phyloP scores from a whole-genome alignment of 2,797 vertebrate genomes.

The Siniperca undulata region DNA sequence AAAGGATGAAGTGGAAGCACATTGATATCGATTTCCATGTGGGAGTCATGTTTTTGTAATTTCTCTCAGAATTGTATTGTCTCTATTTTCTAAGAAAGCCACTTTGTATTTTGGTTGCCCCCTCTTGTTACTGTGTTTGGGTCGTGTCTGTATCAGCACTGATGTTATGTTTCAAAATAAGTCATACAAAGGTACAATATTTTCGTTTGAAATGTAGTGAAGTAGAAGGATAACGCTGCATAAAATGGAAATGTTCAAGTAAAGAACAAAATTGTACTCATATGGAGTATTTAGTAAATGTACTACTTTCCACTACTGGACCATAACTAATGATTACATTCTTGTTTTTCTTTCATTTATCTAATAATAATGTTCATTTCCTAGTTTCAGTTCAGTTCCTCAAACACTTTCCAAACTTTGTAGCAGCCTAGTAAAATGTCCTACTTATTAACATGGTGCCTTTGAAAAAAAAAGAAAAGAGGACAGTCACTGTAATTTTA shows the following conservation, averaged over 20 bases:
- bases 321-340: not conserved
- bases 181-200: no score
- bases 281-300: not conserved
- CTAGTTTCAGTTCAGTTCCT: slow-evolving; percentile 44
- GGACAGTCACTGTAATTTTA: slow-evolving; percentile 41
- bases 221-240: not conserved
- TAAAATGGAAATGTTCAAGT: not conserved
- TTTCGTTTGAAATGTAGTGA: not conserved
- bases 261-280: not conserved
- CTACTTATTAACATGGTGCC: slow-evolving; percentile 64
- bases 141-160: not conserved
- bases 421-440: slow-evolving; percentile 56
- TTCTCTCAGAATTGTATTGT: slow-evolving; percentile 5
- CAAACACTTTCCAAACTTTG: slow-evolving; percentile 49
- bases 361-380: slow-evolving; percentile 33
- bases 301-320: not conserved
- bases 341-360: slow-evolving; percentile 17
- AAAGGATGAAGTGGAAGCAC: slow-evolving; percentile 9
- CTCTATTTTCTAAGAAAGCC: slow-evolving; percentile 14
- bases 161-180: not conserved
- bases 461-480: slow-evolving; percentile 32
- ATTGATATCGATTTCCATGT: slow-evolving; percentile 33
- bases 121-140: not conserved
- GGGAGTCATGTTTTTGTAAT: slow-evolving; percentile 29
- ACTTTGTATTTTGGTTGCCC: slow-evolving; percentile 1